Conservation (phyloP, 2,888 invertebrate genomes). For the Iphiclides podalirius region DNA sequence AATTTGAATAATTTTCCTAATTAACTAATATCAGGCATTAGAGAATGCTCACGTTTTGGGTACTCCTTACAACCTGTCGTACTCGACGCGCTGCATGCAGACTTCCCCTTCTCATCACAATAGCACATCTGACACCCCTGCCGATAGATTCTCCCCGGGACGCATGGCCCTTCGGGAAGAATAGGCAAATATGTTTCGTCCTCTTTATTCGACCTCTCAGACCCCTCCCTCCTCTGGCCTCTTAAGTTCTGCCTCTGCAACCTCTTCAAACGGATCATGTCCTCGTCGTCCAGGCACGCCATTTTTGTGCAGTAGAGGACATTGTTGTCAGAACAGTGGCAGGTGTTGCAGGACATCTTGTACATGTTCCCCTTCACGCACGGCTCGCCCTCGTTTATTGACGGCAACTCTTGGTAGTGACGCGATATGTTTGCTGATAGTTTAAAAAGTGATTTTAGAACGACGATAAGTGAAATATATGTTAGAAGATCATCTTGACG, state of each 20-base stretch:
- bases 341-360: constrained; percentile 55
- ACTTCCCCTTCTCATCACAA: constrained; percentile 37
- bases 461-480: no score
- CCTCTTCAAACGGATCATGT: background rate
- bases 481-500: no score
- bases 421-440: constrained; percentile 36
- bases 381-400: constrained; percentile 42
- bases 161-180: constrained; percentile 36
- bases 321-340: constrained; percentile 43
- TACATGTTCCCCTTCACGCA: constrained; percentile 49
- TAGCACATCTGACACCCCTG: constrained; percentile 46
- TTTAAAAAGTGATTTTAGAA: background rate
- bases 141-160: constrained; percentile 48
- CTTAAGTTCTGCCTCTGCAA: background rate
- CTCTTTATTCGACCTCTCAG: constrained; percentile 3
- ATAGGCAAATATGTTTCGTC: constrained; percentile 22
- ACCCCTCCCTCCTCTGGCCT: background rate
- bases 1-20: no score
- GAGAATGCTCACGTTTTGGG: constrained; percentile 33
- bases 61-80: constrained; percentile 27
- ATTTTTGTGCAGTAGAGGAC: constrained; percentile 59
- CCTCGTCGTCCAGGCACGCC: constrained; percentile 41
- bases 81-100: constrained; percentile 31
- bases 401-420: constrained; percentile 34
- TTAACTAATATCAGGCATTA: no score